Evolutionary conservation across 2,113 vertebrate genomes (phyloP).

Genomic region (Chauna torquata): DNA sequence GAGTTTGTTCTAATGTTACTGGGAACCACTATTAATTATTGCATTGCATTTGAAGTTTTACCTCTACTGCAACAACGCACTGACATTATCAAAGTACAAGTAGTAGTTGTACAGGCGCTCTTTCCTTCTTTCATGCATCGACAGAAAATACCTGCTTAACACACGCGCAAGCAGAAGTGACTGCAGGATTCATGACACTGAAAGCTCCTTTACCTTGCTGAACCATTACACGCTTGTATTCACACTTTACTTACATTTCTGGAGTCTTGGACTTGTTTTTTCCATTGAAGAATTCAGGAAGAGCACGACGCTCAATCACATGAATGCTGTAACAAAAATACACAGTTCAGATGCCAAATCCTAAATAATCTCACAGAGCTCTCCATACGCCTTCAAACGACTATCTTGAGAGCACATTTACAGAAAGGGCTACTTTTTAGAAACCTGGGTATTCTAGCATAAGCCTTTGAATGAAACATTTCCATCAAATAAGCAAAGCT

Average conservation of each 20-base stretch:
- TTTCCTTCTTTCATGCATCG: not conserved
- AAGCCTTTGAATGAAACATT: not conserved
- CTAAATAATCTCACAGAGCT: no score
- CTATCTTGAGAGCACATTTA: no score
- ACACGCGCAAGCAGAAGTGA: rapidly evolving
- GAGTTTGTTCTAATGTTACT: not conserved
- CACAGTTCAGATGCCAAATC: not conserved
- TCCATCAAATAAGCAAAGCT: not conserved
- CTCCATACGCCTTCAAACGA: not conserved
- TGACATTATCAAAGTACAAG: rapidly evolving
- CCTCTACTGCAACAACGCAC: rapidly evolving
- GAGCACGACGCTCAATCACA: conserved; percentile 91
- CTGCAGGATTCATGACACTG: no score
- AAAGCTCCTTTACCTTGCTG: not conserved
- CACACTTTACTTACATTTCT: conserved; percentile 87
- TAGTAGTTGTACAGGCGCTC: not conserved
- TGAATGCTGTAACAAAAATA: conserved; percentile 82
- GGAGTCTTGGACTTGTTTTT: conserved; percentile 98
- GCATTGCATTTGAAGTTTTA: not conserved
- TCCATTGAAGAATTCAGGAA: conserved; percentile 95
- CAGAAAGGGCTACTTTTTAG: no score
- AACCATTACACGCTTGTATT: rapidly evolving
- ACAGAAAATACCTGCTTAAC: rapidly evolving
- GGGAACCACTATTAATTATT: not conserved
- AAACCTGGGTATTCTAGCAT: not conserved